phyloP scores from a whole-genome alignment of 1,140 invertebrate species.

The Dinoponera quadriceps region DNA sequence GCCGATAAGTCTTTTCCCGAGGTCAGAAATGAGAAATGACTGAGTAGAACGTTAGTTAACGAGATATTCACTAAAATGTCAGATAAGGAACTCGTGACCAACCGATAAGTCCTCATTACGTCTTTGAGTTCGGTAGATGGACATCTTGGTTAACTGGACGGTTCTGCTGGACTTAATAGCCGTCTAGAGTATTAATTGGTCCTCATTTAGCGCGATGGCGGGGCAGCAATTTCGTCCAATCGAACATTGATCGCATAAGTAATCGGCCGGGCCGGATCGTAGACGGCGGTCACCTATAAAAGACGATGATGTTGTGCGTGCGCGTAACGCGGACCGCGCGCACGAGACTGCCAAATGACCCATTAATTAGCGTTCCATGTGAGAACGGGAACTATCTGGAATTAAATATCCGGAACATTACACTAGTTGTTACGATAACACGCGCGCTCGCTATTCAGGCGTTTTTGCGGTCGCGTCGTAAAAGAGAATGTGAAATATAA shows the following conservation, averaged over 20 bases:
- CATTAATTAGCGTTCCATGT: constrained; percentile 19
- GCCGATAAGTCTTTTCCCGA: too few relatives aligned
- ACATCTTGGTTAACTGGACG: constrained; percentile 1
- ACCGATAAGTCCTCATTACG: not conserved
- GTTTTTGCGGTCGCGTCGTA: not conserved
- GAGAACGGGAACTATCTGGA: constrained; percentile 30
- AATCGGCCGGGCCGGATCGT: not conserved
- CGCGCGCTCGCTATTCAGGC: not conserved
- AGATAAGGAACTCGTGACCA: not conserved
- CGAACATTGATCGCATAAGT: constrained; percentile 17
- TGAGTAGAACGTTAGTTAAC: too few relatives aligned
- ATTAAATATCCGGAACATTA: constrained; percentile 58
- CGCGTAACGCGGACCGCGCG: not conserved
- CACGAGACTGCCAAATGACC: not conserved
- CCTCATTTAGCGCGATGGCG: constrained; percentile 34
- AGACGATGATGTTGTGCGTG: not conserved
- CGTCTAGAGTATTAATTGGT: constrained; percentile 49
- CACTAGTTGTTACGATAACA: constrained; percentile 6
- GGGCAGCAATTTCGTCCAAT: constrained; percentile 47
- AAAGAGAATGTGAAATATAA: not conserved
- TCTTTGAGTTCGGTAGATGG: not conserved
- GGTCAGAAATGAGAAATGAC: too few relatives aligned
- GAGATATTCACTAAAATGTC: too few relatives aligned
- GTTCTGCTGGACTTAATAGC: constrained; percentile 15
- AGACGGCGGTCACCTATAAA: not conserved